phyloP scores from a whole-genome alignment of 2,888 invertebrate species.

The Hypsopygia costalis region DNA sequence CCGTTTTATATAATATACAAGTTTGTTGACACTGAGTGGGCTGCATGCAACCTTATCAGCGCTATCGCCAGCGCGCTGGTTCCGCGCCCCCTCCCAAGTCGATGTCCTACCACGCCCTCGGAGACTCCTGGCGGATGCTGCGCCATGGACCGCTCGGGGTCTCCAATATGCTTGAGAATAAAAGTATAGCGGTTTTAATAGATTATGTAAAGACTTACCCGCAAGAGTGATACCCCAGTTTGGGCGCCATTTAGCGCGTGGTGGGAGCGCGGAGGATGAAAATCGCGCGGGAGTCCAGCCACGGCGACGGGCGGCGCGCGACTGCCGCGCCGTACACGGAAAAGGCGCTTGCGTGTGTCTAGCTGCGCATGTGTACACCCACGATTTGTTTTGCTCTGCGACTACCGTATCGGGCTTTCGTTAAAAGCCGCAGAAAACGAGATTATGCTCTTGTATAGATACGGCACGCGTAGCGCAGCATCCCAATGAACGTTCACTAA shows the following conservation, averaged over 20 bases:
- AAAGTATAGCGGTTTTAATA: constrained; percentile 9
- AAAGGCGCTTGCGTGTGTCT: constrained; percentile 52
- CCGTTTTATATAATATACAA: constrained; percentile 49
- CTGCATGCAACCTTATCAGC: constrained; percentile 69
- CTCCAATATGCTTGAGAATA: constrained; percentile 10
- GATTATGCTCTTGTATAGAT: constrained; percentile 61
- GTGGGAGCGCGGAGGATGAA: constrained; percentile 35
- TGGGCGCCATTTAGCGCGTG: constrained; percentile 76
- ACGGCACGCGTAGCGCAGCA: constrained; percentile 51
- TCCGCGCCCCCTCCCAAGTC: constrained; percentile 45
- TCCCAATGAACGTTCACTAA: constrained; percentile 50
- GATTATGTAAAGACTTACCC: constrained; percentile 61
- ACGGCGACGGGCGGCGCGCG: constrained; percentile 61
- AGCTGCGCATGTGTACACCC: constrained; percentile 61
- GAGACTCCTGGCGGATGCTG: constrained; percentile 48
- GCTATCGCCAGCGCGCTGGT: constrained; percentile 60
- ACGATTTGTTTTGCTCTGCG: constrained; percentile 67
- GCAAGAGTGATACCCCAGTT: constrained; percentile 59
- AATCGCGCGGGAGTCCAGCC: constrained; percentile 40
- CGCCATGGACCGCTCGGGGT: constrained; percentile 40
- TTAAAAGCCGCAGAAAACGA: constrained; percentile 61
- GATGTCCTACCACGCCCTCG: constrained; percentile 68
- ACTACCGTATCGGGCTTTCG: constrained; percentile 39
- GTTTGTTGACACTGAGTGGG: constrained; percentile 71
- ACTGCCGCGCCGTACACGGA: constrained; percentile 55